Evolutionary conservation across 2,113 vertebrate genomes (phyloP).

Genomic region (Myanophis thanlyinensis): DNA sequence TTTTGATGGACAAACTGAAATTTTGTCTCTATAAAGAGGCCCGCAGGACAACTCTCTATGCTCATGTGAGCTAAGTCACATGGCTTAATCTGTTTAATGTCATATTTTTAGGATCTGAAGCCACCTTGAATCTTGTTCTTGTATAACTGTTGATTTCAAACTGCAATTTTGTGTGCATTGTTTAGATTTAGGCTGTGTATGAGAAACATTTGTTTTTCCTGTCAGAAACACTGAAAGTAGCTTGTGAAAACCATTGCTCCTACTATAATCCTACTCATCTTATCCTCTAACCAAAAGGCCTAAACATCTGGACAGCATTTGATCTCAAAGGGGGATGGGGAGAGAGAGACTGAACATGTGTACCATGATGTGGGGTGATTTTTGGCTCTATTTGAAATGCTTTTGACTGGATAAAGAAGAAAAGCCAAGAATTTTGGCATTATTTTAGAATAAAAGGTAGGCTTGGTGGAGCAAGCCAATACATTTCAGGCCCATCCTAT

Average conservation of each 20-base stretch:
- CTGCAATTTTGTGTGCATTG: neutral
- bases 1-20: neutral
- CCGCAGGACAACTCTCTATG: neutral
- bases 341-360: neutral
- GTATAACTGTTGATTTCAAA: neutral
- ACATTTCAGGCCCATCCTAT: neutral
- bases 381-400: neutral
- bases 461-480: neutral
- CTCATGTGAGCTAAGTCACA: neutral
- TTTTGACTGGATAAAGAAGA: neutral
- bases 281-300: no score
- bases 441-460: neutral
- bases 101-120: neutral
- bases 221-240: neutral
- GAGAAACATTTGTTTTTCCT: neutral
- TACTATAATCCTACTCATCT: neutral
- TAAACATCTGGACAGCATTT: neutral
- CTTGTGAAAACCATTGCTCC: neutral
- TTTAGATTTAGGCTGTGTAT: neutral
- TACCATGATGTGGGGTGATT: neutral
- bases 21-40: neutral
- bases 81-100: neutral
- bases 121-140: neutral
- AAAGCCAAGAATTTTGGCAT: neutral
- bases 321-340: neutral